Conservation (phyloP, 2,797 vertebrate genomes). For the Mus minutoides region DNA sequence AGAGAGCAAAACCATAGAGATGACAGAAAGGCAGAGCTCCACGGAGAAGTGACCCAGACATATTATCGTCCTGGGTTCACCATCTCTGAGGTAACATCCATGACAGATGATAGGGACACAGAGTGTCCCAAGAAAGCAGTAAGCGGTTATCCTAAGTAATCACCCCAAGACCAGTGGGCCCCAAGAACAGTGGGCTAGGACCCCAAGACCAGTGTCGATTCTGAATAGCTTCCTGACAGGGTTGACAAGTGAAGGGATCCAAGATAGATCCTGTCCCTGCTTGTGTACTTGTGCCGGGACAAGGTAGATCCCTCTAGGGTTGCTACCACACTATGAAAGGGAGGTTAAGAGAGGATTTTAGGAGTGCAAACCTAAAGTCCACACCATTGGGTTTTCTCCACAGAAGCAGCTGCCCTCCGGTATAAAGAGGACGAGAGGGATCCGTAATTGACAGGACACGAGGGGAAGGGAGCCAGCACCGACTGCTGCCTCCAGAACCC, state of each 20-base stretch:
- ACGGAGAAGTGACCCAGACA: not conserved
- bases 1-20: not conserved
- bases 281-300: not conserved
- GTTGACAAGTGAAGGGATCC: not conserved
- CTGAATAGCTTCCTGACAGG: not conserved
- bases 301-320: not conserved
- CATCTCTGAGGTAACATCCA: not conserved
- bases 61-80: not conserved
- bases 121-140: not conserved
- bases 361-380: not conserved
- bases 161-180: not conserved
- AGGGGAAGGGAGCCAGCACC: not conserved
- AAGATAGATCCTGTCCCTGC: not conserved
- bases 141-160: not conserved
- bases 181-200: not conserved
- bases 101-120: not conserved
- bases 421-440: not conserved
- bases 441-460: not conserved
- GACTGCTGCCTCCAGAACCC: not conserved
- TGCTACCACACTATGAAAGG: fast-evolving
- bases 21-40: not conserved
- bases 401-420: not conserved
- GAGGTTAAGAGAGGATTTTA: not conserved
- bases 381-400: not conserved
- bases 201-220: not conserved